phyloP scores from a whole-genome alignment of 2,888 invertebrate species.

The Napeogenes sylphis region DNA sequence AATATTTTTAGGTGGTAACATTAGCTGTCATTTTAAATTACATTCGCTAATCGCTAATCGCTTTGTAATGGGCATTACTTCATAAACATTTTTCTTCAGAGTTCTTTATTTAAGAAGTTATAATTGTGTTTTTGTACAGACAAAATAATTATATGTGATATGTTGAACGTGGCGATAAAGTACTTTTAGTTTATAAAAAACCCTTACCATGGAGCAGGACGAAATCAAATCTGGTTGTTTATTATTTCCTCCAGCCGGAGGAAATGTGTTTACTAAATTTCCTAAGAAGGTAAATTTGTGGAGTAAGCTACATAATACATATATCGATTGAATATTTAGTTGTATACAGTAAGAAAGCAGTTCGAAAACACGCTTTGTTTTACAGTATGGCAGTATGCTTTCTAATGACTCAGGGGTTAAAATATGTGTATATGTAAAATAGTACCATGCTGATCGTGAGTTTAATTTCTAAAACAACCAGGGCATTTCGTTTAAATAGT shows the following conservation, averaged over 20 bases:
- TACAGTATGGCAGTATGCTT: conserved; percentile 28
- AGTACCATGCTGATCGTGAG: conserved; percentile 7
- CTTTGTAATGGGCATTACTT: conserved; percentile 20
- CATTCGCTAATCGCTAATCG: conserved; percentile 20
- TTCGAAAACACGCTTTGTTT: conserved; percentile 13
- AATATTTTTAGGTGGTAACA: conserved; percentile 2
- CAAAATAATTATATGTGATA: neutral
- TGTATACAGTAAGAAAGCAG: neutral
- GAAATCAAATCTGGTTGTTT: conserved; percentile 86
- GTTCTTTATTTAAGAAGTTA: neutral
- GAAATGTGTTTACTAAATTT: conserved; percentile 83
- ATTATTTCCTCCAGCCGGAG: conserved; percentile 83
- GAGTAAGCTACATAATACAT: neutral
- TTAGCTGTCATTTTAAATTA: conserved; percentile 16
- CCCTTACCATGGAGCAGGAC: conserved; percentile 81
- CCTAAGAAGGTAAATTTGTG: conserved; percentile 80
- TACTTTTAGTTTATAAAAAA: neutral
- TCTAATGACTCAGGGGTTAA: conserved; percentile 36
- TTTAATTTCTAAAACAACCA: conserved; percentile 5
- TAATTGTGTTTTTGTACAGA: neutral
- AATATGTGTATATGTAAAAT: conserved; percentile 26
- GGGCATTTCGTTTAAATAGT: no score
- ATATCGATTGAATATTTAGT: neutral
- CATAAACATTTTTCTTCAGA: conserved; percentile 21
- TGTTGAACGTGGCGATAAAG: neutral